A percentile compares a stretch with the other conserved stretches of the same genome.
These are phyloP conservation scores for Montipora capitata DNA, from an alignment of 92 coral and sea anemone genomes.

Conservation along the genomic window DNA sequence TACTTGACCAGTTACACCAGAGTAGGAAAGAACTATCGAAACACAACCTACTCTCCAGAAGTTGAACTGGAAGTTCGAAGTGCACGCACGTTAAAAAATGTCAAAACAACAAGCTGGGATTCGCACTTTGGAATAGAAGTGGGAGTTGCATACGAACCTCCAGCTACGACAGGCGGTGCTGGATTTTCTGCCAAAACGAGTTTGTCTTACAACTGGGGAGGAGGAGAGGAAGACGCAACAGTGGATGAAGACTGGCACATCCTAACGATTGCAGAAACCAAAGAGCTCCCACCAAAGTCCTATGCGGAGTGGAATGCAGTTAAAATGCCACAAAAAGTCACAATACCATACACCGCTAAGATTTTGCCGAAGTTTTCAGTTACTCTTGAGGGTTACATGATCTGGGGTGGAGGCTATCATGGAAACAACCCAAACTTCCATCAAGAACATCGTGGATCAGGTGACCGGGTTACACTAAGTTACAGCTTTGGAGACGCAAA, in stretches of 20 bases:
- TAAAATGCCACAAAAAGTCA: conserved; percentile 43
- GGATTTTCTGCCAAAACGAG: conserved; percentile 32
- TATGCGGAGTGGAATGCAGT: conserved; percentile 43
- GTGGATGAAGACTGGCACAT: conserved; percentile 56
- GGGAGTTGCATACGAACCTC: conserved; percentile 30
- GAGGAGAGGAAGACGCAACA: conserved; percentile 30
- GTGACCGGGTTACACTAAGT: background rate
- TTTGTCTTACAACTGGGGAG: conserved; percentile 34
- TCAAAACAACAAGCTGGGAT: conserved; percentile 41
- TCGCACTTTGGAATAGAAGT: conserved; percentile 32
- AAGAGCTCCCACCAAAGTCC: conserved; percentile 9
- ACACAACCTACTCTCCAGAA: background rate
- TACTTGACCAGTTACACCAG: conserved; percentile 24
- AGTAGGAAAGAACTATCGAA: background rate
- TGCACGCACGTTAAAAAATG: conserved; percentile 40
- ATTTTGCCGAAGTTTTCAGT: conserved; percentile 50
- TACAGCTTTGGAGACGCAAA: conserved; percentile 41
- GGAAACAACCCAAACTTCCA: conserved; percentile 52
- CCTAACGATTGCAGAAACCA: conserved; percentile 1
- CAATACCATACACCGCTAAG: conserved; percentile 59
- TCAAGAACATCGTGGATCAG: conserved; percentile 47
- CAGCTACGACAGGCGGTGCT: conserved; percentile 31
- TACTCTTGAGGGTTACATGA: conserved; percentile 55
- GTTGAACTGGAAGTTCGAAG: conserved; percentile 12
- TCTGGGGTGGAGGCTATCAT: conserved; percentile 62